Percentiles rank a stretch among this genome's conserved stretches.
These are phyloP conservation scores for Carpatolechia fugitivella DNA, from an alignment of 2,888 invertebrate genomes.

Conservation along the genomic window DNA sequence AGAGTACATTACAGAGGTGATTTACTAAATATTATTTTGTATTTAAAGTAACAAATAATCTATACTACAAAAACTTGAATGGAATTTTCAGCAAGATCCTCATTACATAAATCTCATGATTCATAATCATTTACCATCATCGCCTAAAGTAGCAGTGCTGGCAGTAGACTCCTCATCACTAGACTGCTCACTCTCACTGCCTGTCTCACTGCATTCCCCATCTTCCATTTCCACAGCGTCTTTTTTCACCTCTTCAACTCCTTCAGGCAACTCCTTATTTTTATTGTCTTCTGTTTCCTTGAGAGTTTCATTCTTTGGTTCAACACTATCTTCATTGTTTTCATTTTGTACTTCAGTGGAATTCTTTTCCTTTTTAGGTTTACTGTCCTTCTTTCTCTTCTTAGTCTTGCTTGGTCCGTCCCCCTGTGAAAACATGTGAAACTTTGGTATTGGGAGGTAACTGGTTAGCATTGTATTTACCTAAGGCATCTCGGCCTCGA, in stretches of 20 bases:
- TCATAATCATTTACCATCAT: constrained; percentile 59
- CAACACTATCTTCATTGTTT: constrained; percentile 9
- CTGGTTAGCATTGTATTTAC: constrained; percentile 65
- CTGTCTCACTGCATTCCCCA: constrained; percentile 82
- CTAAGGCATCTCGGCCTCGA: constrained; percentile 68
- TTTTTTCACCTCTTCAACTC: constrained; percentile 25
- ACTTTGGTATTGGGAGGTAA: constrained; percentile 63
- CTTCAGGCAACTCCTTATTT: neutral
- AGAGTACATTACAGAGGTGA: no score
- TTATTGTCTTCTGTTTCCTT: neutral
- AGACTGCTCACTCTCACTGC: constrained; percentile 34
- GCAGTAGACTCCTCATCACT: constrained; percentile 47
- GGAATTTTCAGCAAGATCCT: no score
- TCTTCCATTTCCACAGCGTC: constrained; percentile 73
- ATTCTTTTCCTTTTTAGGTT: constrained; percentile 24
- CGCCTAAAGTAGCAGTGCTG: constrained; percentile 65
- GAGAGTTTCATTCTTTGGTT: neutral
- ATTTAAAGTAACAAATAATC: no score
- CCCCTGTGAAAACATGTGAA: constrained; percentile 70
- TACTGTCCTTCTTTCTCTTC: constrained; percentile 29
- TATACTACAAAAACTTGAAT: no score
- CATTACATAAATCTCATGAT: neutral
- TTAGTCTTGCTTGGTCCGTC: constrained; percentile 47
- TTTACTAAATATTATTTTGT: no score
- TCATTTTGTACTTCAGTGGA: constrained; percentile 23